Evolutionary conservation across 1,140 invertebrate genomes (phyloP), one percentile per base, ranked within the genome.

Genomic region (Anadara kagoshimensis): DNA sequence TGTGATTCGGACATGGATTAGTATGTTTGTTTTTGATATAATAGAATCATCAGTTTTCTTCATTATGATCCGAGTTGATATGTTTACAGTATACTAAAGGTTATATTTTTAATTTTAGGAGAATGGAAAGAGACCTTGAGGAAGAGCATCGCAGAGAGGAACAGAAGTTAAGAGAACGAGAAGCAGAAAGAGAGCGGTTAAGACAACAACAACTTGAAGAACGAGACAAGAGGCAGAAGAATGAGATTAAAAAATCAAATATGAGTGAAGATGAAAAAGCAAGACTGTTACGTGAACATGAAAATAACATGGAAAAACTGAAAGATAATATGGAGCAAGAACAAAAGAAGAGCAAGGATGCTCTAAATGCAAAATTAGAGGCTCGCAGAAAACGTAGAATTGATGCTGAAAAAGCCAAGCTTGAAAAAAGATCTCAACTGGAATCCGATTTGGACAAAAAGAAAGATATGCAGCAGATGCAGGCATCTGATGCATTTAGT

Each of bases 131-230:
- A 72, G 83, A 85, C 7, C 67, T 87, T 45, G 81, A 85, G 49
- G 78, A 80, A 18, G 84, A 87, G 53, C 80, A 82, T n/a, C 59
- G 69, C 18, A 69, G 75, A 12, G 84, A 87, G 68, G 76, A 82
- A 36, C 75, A 84, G 44, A 69, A 78, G 59, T 78, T 83, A 41
- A 74, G 76, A 69, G 83, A 85, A 29, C 73, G 84, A 36, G 80
- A 78, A 29, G 82, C 79, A 22, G 86, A 87, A 26, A 77, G 81
- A 67, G 76, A 84, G 24, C 64, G 80, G 68, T 53, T 85, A 43
- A 70, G 74, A 29, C 54, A 81, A 69, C 79, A 85, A 70, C 84
- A 87, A 64, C 59, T 85, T 7, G 81, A 85, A 44, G 86, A 87
- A 53, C 68, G 81, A 59, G 73, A 80, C n/a, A 73, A 78, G 20